Percentiles rank a stretch among this genome's conserved stretches.
Conservation (phyloP, 2,113 vertebrate species). For the Diadophis punctatus region DNA sequence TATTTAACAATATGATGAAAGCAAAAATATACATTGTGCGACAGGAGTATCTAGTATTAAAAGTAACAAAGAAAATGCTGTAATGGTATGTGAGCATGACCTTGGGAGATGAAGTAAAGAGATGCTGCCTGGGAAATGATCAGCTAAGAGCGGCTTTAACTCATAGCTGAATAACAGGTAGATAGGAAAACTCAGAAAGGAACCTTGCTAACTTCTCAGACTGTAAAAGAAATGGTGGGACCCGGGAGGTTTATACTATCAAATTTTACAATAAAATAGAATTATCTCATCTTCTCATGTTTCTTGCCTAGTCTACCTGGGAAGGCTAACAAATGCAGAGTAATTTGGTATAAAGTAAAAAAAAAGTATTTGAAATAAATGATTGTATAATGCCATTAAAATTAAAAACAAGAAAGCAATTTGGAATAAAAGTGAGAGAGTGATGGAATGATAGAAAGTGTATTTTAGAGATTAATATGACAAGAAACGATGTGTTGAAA, state of each 20-base stretch:
- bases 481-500: neutral
- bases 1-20: neutral
- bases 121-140: neutral
- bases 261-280: neutral
- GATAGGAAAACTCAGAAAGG: neutral
- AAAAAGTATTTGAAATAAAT: neutral
- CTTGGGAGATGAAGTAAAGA: neutral
- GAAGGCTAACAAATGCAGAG: neutral
- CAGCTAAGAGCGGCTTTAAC: neutral
- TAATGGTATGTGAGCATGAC: neutral
- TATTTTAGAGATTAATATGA: neutral
- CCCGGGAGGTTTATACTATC: neutral
- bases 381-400: neutral
- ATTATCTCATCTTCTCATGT: neutral
- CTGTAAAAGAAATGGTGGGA: neutral
- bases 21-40: neutral
- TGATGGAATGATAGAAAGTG: neutral
- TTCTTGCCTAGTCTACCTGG: neutral
- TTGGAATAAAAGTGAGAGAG: neutral
- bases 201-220: neutral
- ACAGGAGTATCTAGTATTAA: neutral
- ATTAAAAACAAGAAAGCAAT: neutral
- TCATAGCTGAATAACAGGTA: neutral
- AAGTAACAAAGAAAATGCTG: neutral
- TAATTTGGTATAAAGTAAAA: neutral